Conservation (phyloP, 2,113 vertebrate species). For the Calidris pugnax region DNA sequence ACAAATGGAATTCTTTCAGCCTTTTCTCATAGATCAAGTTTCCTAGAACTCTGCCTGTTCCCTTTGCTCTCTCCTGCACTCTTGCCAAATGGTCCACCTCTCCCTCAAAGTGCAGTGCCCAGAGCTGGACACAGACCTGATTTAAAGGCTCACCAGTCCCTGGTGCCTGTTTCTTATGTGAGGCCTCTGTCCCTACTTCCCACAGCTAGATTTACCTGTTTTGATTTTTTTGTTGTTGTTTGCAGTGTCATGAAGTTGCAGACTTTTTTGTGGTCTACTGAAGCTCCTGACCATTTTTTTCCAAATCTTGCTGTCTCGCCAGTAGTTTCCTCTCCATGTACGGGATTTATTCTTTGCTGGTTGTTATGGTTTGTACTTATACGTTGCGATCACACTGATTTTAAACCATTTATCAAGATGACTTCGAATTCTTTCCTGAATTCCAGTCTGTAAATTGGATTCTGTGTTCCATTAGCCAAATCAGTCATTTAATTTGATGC, state of each 20-base stretch:
- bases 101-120: not conserved
- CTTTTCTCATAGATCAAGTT: constrained; percentile 50
- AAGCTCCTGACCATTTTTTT: not conserved
- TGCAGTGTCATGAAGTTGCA: not conserved
- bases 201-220: not conserved
- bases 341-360: not conserved
- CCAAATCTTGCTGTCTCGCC: not conserved
- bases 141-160: not conserved
- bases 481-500: not conserved
- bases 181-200: not conserved
- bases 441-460: not conserved
- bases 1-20: constrained; percentile 56
- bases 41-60: constrained; percentile 22
- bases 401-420: not conserved
- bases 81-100: not conserved
- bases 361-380: not conserved
- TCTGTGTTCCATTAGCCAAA: not conserved
- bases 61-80: not conserved
- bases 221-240: not conserved
- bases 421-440: not conserved
- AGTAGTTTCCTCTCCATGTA: not conserved
- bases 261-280: not conserved
- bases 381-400: not conserved
- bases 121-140: not conserved
- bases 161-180: not conserved